Evolutionary conservation across 1,140 invertebrate species (phyloP).

Genomic region (Armadillidium nasatum): DNA sequence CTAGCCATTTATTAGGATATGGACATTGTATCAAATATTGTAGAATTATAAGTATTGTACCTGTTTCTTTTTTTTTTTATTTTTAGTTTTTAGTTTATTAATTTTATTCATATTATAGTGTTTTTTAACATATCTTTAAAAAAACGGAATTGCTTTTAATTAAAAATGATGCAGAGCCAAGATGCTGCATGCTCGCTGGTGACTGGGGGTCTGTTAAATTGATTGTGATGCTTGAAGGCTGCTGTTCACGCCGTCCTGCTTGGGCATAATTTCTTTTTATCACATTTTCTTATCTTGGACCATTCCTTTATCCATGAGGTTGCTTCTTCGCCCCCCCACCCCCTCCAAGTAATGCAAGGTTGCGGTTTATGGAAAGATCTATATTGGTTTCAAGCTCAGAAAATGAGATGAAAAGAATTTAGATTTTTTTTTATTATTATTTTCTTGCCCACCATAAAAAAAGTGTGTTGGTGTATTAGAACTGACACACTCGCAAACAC

Average conservation of each 20-base stretch:
- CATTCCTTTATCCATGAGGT: neutral
- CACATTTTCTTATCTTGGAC: neutral
- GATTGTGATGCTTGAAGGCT: neutral
- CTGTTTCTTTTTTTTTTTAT: conserved; percentile 30
- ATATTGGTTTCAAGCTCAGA: neutral
- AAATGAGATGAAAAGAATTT: no score
- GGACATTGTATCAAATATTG: conserved; percentile 40
- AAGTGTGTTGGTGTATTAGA: neutral
- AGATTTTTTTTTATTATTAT: no score
- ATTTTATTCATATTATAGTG: conserved; percentile 27
- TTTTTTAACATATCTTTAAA: conserved; percentile 24
- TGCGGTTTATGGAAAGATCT: neutral
- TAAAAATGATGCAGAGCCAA: conserved; percentile 42
- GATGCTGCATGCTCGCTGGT: conserved; percentile 43
- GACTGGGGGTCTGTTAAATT: conserved; percentile 31
- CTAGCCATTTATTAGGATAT: conserved; percentile 39
- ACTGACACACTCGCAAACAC: neutral
- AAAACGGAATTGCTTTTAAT: conserved; percentile 38
- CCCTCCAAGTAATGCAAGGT: neutral
- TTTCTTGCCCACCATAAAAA: neutral
- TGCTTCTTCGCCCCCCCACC: neutral
- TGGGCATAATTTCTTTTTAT: neutral
- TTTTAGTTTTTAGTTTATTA: conserved; percentile 41
- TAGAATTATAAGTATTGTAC: conserved; percentile 41
- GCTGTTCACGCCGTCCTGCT: neutral